Percentiles rank a stretch among this genome's conserved stretches.
These are phyloP conservation scores for Dreissena rostriformis DNA, from an alignment of 1,140 invertebrate species.

Conservation along the genomic window DNA sequence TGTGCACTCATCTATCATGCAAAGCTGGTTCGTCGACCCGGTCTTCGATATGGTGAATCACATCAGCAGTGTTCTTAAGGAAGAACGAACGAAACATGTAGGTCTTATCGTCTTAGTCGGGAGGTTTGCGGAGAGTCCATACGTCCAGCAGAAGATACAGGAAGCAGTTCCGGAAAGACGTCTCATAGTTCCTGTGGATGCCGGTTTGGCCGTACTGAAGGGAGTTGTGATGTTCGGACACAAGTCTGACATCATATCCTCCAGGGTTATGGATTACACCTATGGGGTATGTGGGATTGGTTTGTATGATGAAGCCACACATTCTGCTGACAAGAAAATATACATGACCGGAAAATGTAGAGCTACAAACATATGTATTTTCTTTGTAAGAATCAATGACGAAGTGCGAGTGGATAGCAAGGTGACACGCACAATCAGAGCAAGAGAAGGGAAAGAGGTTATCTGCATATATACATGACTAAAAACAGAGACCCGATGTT, in stretches of 20 bases:
- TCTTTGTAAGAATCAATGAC: too few species aligned
- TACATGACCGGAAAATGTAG: too few species aligned
- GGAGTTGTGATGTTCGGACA: constrained; percentile 3
- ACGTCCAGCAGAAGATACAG: neutral
- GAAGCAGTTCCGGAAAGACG: neutral
- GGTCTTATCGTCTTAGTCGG: neutral
- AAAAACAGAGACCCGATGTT: too few species aligned
- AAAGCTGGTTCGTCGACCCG: neutral
- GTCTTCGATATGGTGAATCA: neutral
- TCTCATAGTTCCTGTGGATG: neutral
- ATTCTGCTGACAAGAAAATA: too few species aligned
- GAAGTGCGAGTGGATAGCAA: too few species aligned
- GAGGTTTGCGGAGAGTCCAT: neutral
- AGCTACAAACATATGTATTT: too few species aligned
- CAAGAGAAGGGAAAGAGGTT: too few species aligned
- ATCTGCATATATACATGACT: too few species aligned
- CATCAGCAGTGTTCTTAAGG: neutral
- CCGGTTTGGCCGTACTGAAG: constrained; percentile 2
- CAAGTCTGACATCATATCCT: neutral
- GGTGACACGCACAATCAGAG: too few species aligned
- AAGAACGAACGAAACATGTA: neutral
- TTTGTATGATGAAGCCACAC: too few species aligned
- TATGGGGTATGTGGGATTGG: neutral
- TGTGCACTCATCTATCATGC: neutral
- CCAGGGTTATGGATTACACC: neutral